These are phyloP conservation scores for Seira ritae DNA, from an alignment of 2,888 invertebrate species.

Conservation along the genomic window DNA sequence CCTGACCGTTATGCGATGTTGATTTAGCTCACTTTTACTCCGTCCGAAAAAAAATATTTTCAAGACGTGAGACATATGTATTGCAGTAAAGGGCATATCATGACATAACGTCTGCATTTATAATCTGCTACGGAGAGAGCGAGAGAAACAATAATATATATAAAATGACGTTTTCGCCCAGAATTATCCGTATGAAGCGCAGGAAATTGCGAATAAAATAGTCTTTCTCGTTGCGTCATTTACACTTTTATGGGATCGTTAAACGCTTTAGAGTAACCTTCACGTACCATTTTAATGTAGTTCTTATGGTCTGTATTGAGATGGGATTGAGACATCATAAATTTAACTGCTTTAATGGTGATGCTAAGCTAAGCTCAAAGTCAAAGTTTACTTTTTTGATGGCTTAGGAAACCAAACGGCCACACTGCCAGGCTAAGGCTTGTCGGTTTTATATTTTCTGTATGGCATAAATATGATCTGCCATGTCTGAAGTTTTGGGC, in stretches of 20 bases:
- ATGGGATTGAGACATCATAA: conserved; percentile 1
- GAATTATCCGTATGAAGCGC: not conserved
- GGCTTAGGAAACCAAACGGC: no score
- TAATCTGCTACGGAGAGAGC: not conserved
- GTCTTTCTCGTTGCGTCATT: not conserved
- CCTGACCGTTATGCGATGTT: not conserved
- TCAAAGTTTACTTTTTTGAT: conserved; percentile 3
- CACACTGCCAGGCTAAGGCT: no score
- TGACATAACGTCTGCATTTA: not conserved
- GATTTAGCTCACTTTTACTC: not conserved
- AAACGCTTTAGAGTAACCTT: not conserved
- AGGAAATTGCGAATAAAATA: not conserved
- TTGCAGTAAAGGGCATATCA: not conserved
- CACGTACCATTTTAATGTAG: not conserved
- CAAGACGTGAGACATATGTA: no score
- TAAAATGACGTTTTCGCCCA: no score
- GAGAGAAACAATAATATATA: not conserved
- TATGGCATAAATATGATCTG: no score
- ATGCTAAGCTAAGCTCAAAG: not conserved
- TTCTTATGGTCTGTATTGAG: not conserved
- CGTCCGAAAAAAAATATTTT: not conserved
- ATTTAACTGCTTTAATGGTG: conserved; percentile 10
- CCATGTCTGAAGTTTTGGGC: no score
- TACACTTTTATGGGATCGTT: conserved; percentile 14
- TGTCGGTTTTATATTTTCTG: no score